These are phyloP conservation scores for Anadara kagoshimensis DNA, from an alignment of 1,140 invertebrate genomes.

Conservation along the genomic window DNA sequence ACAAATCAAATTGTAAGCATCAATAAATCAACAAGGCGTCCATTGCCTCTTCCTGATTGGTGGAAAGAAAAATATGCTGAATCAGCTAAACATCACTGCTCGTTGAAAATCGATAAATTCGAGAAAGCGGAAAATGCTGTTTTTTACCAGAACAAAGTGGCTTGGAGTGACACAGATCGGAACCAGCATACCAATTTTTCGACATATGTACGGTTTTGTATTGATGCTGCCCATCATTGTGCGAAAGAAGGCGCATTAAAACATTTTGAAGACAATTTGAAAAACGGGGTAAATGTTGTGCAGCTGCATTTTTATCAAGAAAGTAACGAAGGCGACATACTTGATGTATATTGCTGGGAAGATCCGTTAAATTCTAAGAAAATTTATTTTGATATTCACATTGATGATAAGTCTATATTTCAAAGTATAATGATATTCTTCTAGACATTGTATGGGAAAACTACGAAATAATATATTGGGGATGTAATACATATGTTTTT, in stretches of 20 bases:
- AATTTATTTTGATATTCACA: conserved; percentile 38
- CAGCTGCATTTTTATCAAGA: conserved; percentile 37
- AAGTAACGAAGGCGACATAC: conserved; percentile 28
- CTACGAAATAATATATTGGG: too few relatives aligned
- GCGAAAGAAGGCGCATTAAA: conserved; percentile 18
- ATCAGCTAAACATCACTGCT: conserved; percentile 18
- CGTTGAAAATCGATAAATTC: conserved; percentile 45
- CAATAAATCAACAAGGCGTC: conserved; percentile 40
- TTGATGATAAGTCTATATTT: conserved; percentile 42
- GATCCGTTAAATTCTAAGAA: conserved; percentile 17
- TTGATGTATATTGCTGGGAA: conserved; percentile 31
- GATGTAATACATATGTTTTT: too few relatives aligned
- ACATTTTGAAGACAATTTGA: conserved; percentile 32
- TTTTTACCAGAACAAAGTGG: conserved; percentile 32
- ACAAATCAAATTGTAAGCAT: conserved; percentile 50
- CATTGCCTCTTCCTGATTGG: conserved; percentile 46
- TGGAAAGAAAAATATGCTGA: conserved; percentile 53
- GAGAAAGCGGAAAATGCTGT: conserved; percentile 20
- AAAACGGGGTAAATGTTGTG: conserved; percentile 30
- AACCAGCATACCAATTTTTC: conserved; percentile 43
- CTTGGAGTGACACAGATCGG: conserved; percentile 44
- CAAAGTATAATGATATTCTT: conserved; percentile 39
- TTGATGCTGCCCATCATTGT: conserved; percentile 33
- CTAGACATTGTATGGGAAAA: neutral
- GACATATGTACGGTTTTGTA: conserved; percentile 35